Base-by-base conservation (phyloP, 1,140 invertebrate species). In the Cydia fagiglandana region DNA sequence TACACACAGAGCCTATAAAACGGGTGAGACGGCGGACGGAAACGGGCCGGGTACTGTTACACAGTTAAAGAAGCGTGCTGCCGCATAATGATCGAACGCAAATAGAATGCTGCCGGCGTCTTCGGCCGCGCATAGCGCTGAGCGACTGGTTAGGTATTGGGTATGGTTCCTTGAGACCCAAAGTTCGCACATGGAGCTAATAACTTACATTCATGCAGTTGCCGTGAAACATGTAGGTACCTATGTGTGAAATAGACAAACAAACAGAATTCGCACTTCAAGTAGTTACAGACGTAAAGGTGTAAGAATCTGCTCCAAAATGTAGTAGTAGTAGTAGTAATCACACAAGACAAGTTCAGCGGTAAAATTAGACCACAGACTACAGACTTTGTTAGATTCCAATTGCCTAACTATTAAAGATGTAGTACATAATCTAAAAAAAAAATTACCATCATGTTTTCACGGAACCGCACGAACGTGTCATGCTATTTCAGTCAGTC, bases 51-150 rank as follows among this genome's bases (percentile, higher is more conserved):
- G 85, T 89, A 89, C 86, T 88, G 88, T 87, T 89, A 87, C 85
- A 90, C 86, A 88, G 88, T 89, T 85, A 86, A 81, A 90, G 85
- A 83, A 83, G 88, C 90, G 88, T 91, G 90, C 79, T 78, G 80
- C 75, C 81, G 90, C 90, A 91, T 91, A 91, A 91, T 89, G 87
- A 89, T 88, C 77, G 83, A 79, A 87, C 84, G 81, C 83, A 88
- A 89, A 90, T 89, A 90, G 87, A 87, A 86, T 82, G 81, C 84
- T 83, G 85, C 83, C 84, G 81, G 78, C 79, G 79, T 77, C 50
- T 78, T 79, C 78, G 76, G 80, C n/a, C 66, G 66, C 66, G 66
- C 66, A 17, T 17, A 70, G 66, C 66, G 66, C 5, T 38, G 66
- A 70, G 66, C 66, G 66, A 70, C 20, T 61, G 20, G 56, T 61